A percentile compares a stretch with the other conserved stretches of the same genome.
phyloP scores from a whole-genome alignment of 2,113 vertebrate genomes.

The Amazona vittata region DNA sequence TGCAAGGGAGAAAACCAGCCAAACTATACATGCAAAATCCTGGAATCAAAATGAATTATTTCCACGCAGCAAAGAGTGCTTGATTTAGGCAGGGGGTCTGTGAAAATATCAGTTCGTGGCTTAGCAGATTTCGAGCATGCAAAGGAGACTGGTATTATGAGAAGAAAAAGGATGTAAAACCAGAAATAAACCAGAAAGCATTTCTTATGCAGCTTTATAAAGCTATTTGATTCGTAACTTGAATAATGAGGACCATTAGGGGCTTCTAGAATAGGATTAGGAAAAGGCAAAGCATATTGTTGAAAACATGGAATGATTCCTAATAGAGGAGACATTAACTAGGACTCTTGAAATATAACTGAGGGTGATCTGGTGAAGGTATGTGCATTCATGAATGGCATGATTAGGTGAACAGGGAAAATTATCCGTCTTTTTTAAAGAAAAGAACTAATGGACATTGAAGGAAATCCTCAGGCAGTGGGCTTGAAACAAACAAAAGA shows the following conservation, averaged over 20 bases:
- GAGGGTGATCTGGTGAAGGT: background rate
- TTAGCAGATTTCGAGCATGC: background rate
- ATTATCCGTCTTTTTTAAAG: background rate
- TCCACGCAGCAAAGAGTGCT: background rate
- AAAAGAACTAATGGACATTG: background rate
- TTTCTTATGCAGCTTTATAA: background rate
- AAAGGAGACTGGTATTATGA: background rate
- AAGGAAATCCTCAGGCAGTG: background rate
- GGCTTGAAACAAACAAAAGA: background rate
- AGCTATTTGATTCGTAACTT: background rate
- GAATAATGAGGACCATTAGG: background rate
- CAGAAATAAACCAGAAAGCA: background rate
- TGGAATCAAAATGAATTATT: background rate
- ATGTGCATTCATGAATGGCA: background rate
- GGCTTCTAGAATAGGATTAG: background rate
- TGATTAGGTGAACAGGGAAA: background rate
- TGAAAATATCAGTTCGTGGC: background rate
- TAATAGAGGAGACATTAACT: background rate
- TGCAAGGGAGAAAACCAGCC: background rate
- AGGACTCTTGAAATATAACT: background rate
- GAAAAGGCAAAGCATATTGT: background rate
- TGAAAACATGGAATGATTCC: background rate
- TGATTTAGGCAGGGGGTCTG: background rate
- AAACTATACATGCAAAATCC: background rate
- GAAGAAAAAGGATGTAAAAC: background rate